Conservation (phyloP, 2,888 invertebrate species). For the Agrotis segetum region DNA sequence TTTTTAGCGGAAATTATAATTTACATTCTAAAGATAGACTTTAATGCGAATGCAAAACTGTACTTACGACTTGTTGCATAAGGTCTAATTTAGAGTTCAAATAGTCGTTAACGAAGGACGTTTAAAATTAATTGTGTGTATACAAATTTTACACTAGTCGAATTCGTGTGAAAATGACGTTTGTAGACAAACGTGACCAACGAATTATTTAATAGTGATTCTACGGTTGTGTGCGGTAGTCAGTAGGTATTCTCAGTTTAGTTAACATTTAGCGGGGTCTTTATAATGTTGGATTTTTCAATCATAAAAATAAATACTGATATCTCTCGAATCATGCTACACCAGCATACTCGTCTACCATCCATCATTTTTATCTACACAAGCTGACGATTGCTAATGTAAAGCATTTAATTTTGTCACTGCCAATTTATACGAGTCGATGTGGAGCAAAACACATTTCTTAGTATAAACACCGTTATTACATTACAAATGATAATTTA, state of each 20-base stretch:
- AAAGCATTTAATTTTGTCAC: conserved; percentile 53
- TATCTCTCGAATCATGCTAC: conserved; percentile 4
- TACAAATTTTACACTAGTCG: conserved; percentile 59
- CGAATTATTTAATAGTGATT: conserved; percentile 54
- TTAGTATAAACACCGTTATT: conserved; percentile 46
- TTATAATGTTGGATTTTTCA: conserved; percentile 31
- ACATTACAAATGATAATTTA: conserved; percentile 55
- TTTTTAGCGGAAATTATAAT: conserved; percentile 42
- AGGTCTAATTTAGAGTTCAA: conserved; percentile 50
- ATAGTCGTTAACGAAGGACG: conserved; percentile 58
- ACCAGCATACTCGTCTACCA: conserved; percentile 1
- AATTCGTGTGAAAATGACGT: conserved; percentile 66
- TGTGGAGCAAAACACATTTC: conserved; percentile 50
- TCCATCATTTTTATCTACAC: conserved; percentile 51
- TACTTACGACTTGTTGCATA: conserved; percentile 27
- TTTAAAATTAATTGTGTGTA: conserved; percentile 55
- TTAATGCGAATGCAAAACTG: conserved; percentile 28
- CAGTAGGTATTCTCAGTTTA: conserved; percentile 44
- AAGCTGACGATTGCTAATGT: conserved; percentile 51
- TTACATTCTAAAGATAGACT: conserved; percentile 36
- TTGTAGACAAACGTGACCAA: conserved; percentile 65
- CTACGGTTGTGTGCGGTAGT: conserved; percentile 51
- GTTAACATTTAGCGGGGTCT: conserved; percentile 48
- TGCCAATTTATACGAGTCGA: conserved; percentile 51
- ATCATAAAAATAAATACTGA: conserved; percentile 10